phyloP scores from a whole-genome alignment of 2,113 vertebrate genomes.

The Corythoichthys haematopterus region DNA sequence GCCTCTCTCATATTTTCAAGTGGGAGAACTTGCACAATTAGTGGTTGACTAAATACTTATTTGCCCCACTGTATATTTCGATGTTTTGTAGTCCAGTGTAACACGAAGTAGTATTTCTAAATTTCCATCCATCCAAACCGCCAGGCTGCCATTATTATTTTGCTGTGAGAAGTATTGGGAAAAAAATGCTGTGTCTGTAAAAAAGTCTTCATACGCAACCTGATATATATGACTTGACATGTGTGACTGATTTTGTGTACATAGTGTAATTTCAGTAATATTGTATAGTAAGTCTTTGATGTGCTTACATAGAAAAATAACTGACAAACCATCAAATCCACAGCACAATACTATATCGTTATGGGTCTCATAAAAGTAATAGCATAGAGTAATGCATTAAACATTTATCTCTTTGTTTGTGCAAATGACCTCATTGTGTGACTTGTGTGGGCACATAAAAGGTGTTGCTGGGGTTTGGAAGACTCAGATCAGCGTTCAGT shows the following conservation, averaged over 20 bases:
- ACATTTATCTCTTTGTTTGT: conserved; percentile 32
- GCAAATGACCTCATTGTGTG: conserved; percentile 34
- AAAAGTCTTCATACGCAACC: too few species aligned
- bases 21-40: too few species aligned
- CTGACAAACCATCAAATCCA: conserved; percentile 8
- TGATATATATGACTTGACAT: too few species aligned
- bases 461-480: conserved; percentile 20
- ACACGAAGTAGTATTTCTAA: too few species aligned
- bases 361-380: conserved; percentile 24
- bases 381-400: conserved; percentile 17
- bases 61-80: too few species aligned
- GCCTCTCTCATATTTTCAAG: too few species aligned
- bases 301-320: conserved; percentile 30
- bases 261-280: not conserved
- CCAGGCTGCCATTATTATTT: too few species aligned
- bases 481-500: conserved; percentile 53
- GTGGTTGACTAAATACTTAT: too few species aligned
- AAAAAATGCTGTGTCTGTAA: too few species aligned
- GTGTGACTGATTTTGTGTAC: not conserved
- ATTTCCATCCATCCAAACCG: too few species aligned
- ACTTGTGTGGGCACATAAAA: conserved; percentile 38
- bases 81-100: too few species aligned
- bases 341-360: conserved; percentile 37
- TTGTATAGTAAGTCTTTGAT: not conserved
- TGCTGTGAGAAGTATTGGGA: too few species aligned